Evolutionary conservation across 2,888 invertebrate species (phyloP).

Genomic region (Pemphredon lugubris): DNA sequence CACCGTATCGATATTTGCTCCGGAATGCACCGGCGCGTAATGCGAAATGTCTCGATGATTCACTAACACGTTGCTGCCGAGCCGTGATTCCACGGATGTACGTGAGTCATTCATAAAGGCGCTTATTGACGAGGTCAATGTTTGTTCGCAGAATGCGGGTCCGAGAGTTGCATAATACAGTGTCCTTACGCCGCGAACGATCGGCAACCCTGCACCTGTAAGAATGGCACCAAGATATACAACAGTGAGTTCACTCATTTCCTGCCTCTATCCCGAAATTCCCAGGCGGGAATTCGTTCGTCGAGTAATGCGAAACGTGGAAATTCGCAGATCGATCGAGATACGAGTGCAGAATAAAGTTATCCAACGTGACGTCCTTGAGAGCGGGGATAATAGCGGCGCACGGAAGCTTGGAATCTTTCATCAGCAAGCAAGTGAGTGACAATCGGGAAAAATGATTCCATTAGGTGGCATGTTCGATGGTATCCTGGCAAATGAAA

Average conservation of each 20-base stretch:
- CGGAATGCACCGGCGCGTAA: no score
- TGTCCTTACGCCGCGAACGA: constrained; percentile 81
- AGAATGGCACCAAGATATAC: constrained; percentile 76
- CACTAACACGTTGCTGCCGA: no score
- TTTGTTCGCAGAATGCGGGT: constrained; percentile 79
- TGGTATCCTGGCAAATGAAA: no score
- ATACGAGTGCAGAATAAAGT: constrained; percentile 83
- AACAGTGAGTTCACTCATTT: constrained; percentile 76
- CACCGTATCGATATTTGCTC: not conserved
- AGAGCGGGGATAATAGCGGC: constrained; percentile 66
- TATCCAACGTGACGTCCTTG: constrained; percentile 78
- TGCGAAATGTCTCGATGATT: constrained; percentile 29
- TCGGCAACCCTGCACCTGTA: constrained; percentile 81
- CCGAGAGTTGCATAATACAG: constrained; percentile 80
- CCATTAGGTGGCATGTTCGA: no score
- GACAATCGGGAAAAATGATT: not conserved
- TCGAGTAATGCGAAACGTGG: no score
- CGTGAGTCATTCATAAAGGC: constrained; percentile 19
- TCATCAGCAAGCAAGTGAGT: constrained; percentile 79
- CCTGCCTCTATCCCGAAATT: no score
- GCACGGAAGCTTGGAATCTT: constrained; percentile 73
- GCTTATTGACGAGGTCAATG: constrained; percentile 25
- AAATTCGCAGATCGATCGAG: constrained; percentile 83
- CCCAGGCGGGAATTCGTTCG: no score
- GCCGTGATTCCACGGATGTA: not conserved